Percentiles rank a stretch among this genome's conserved stretches.
phyloP scores from a whole-genome alignment of 2,797 vertebrate species.

The Falco biarmicus region DNA sequence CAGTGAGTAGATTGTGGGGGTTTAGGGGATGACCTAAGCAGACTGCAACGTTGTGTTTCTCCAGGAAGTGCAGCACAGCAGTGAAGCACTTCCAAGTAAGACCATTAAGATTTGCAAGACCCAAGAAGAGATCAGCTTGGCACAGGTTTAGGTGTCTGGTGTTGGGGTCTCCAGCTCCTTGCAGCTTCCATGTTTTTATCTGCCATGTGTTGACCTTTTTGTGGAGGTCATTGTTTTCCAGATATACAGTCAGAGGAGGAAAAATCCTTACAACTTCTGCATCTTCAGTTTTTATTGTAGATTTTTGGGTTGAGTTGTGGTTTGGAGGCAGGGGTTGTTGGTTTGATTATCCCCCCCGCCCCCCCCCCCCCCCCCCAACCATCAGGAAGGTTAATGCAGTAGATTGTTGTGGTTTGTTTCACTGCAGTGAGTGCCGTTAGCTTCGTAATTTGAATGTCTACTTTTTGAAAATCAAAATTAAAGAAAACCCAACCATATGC shows the following conservation, averaged over 20 bases:
- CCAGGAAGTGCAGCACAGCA: neutral
- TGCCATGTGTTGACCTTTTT: neutral
- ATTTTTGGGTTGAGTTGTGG: neutral
- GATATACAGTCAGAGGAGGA: neutral
- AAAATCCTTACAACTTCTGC: neutral
- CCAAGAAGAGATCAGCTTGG: neutral
- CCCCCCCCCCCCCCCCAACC: no score
- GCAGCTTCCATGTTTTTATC: neutral
- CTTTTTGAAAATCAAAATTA: neutral
- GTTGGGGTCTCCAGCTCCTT: neutral
- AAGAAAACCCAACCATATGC: neutral
- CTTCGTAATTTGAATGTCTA: neutral
- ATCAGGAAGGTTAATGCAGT: neutral
- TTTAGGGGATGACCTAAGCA: neutral
- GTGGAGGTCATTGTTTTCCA: neutral
- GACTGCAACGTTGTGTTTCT: fast-evolving
- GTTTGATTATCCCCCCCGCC: neutral
- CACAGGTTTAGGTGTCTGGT: neutral
- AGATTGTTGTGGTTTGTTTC: neutral
- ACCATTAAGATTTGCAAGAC: neutral
- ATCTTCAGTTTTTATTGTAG: neutral
- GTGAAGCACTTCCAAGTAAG: neutral
- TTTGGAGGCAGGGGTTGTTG: neutral
- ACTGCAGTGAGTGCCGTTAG: neutral
- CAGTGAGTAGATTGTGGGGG: neutral